These are phyloP conservation scores for Dasyprocta punctata DNA, from an alignment of 2,113 vertebrate species.

Conservation along the genomic window DNA sequence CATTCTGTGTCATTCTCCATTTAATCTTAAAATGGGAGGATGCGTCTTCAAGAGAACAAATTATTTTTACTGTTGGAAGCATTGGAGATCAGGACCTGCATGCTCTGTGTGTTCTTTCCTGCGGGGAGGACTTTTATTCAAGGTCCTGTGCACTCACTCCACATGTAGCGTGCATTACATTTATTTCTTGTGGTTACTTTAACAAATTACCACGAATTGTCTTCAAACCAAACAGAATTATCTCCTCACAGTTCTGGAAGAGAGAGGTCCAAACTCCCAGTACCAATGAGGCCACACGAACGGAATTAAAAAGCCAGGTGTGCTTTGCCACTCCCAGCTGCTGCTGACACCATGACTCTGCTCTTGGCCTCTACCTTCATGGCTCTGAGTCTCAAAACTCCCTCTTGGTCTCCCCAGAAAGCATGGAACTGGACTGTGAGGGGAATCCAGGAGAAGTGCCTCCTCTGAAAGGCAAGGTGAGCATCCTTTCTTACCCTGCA, in stretches of 20 bases:
- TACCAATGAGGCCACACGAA: fast-evolving
- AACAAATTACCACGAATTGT: not conserved
- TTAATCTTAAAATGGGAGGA: not conserved
- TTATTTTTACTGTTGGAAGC: not conserved
- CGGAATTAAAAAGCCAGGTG: not conserved
- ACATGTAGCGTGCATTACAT: not conserved
- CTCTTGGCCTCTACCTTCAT: fast-evolving
- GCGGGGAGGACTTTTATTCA: not conserved
- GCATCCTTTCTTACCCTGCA: too few species aligned
- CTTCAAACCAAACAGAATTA: not conserved
- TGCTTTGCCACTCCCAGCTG: not conserved
- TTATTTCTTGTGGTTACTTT: not conserved
- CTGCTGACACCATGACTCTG: not conserved
- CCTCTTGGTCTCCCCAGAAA: not conserved
- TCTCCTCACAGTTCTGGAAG: not conserved
- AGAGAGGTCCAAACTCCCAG: not conserved
- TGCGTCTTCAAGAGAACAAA: not conserved
- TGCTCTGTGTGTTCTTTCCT: not conserved
- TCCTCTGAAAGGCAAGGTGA: too few species aligned
- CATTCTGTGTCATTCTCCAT: not conserved
- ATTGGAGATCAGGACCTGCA: not conserved
- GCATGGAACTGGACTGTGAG: not conserved
- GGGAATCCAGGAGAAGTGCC: fast-evolving
- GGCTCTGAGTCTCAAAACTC: not conserved
- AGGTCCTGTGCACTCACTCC: too few species aligned